Evolutionary conservation across 2,113 vertebrate species (phyloP).

Genomic region (Chaetorhynchus papuensis): DNA sequence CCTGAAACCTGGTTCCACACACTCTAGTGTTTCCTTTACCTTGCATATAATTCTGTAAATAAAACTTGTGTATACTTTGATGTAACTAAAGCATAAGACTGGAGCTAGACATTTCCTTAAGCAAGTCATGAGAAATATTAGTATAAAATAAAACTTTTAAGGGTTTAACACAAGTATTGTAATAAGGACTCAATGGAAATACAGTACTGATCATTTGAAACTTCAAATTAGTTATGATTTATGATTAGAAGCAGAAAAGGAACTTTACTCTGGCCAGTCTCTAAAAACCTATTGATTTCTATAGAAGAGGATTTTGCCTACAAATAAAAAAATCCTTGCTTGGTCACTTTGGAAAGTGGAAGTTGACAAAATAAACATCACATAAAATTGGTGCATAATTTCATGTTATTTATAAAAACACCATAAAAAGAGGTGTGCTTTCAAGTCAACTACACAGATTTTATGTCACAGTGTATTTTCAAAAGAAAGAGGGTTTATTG

Average conservation of each 20-base stretch:
- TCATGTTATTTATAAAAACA: conserved; percentile 41
- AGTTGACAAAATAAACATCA: conserved; percentile 46
- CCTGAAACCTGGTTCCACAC: neutral
- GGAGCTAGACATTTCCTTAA: neutral
- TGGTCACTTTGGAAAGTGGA: neutral
- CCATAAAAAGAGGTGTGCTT: neutral
- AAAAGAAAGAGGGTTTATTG: neutral
- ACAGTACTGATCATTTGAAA: neutral
- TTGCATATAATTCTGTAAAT: neutral
- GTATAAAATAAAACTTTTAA: neutral
- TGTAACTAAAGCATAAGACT: neutral
- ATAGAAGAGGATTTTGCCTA: neutral
- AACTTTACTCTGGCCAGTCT: neutral
- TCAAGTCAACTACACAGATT: neutral
- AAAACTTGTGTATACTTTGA: neutral
- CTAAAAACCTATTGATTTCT: neutral
- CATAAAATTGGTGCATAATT: neutral
- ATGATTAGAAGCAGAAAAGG: neutral
- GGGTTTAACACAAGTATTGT: neutral
- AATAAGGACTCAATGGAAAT: neutral
- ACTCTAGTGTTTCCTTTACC: neutral
- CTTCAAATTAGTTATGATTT: neutral
- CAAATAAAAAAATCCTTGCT: neutral
- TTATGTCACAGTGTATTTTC: neutral
- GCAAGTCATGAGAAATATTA: neutral